Conservation (phyloP, 1,140 invertebrate species). For the Alviniconcha marisindica region DNA sequence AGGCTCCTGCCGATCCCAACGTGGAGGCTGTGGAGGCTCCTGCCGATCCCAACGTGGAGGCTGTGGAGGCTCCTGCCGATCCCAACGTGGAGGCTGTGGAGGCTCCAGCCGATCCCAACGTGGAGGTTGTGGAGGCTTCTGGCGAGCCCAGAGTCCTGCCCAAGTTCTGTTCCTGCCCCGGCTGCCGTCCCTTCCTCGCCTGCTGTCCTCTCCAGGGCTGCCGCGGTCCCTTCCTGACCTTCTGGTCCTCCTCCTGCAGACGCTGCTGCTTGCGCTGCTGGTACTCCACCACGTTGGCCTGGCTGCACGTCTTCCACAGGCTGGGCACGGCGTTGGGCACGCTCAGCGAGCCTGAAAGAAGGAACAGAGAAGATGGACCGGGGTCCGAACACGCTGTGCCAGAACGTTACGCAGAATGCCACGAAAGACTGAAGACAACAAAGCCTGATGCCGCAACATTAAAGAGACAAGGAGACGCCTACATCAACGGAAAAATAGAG, state of each 20-base stretch:
- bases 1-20: background rate
- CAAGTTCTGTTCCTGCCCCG: background rate
- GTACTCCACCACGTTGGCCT: slow-evolving; percentile 57
- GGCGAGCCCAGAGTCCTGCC: no score
- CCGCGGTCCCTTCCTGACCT: background rate
- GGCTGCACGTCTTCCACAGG: slow-evolving; percentile 49
- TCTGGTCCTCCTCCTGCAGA: slow-evolving; percentile 23
- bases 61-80: background rate
- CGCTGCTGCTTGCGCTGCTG: slow-evolving; percentile 53
- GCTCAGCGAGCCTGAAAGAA: slow-evolving; percentile 26
- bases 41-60: background rate
- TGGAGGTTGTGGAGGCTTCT: background rate
- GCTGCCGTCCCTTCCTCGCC: background rate
- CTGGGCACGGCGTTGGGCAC: slow-evolving; percentile 27
- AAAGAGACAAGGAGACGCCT: no score
- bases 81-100: background rate
- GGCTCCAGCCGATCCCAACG: background rate
- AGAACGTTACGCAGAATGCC: background rate
- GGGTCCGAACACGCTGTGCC: no score
- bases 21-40: background rate
- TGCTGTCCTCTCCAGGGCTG: background rate
- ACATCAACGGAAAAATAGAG: no score
- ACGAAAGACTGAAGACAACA: no score
- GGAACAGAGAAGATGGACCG: no score
- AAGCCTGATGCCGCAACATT: no score